Percentiles rank a stretch among this genome's conserved stretches.
Evolutionary conservation across 2,113 vertebrate genomes (phyloP).

Genomic region (Emydocephalus ijimae): DNA sequence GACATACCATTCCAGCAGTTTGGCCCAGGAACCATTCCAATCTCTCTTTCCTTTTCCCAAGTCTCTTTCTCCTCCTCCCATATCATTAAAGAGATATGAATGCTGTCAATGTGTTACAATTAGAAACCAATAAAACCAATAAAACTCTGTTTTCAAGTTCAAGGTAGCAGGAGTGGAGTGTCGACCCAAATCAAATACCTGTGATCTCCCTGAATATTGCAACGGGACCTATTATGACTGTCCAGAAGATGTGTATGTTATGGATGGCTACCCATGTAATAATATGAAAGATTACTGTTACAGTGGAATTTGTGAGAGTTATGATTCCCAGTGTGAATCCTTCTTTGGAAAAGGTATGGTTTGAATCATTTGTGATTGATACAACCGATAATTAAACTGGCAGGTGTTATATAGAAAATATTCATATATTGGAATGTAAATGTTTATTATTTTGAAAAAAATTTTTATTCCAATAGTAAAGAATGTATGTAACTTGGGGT

Average conservation of each 20-base stretch:
- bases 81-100: not conserved
- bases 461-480: not conserved
- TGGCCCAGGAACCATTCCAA: not conserved
- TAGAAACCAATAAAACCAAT: not conserved
- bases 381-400: not conserved
- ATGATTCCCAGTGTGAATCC: conserved; percentile 76
- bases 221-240: conserved; percentile 71
- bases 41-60: not conserved
- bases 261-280: conserved; percentile 78
- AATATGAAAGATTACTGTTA: conserved; percentile 76
- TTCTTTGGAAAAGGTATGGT: conserved; percentile 77
- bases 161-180: conserved; percentile 74
- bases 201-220: conserved; percentile 87
- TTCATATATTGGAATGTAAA: not conserved
- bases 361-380: not conserved
- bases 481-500: not conserved
- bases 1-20: not conserved
- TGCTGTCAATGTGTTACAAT: not conserved
- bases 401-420: not conserved
- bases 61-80: not conserved
- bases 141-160: conserved; percentile 67
- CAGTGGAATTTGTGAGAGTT: conserved; percentile 82
- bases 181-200: conserved; percentile 65
- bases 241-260: conserved; percentile 75
- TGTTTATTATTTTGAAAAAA: not conserved